Base-by-base conservation (phyloP, 2,113 vertebrate genomes). In the Hiodon tergisus region DNA sequence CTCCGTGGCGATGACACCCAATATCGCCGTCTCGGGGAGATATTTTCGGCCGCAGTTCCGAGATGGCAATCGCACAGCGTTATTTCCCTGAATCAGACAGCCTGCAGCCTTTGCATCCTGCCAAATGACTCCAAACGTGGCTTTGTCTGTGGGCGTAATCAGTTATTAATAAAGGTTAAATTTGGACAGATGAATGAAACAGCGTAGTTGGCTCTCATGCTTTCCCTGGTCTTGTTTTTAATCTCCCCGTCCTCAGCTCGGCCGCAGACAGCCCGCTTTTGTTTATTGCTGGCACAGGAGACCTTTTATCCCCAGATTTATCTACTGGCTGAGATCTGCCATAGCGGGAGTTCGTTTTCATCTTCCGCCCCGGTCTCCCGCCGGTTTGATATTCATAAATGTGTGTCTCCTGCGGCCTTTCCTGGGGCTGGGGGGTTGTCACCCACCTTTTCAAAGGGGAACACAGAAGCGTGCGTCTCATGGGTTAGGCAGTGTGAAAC, bases 151-250 rank as follows among this genome's bases (percentile, higher is more conserved):
- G 47, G 54, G 54, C 50, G 53, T 8, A 67, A 67, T 75, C 73
- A 58, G 46, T 58, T 51, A 51, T 68, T 75, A 75, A 75, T 68
- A 75, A 75, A 75, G 73, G 73, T 75, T 75, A 75, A 51, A 75
- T 7, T 63, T 8, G 58, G 73, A 74, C 53, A 50, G 53, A 9
- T 71, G 52, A 67, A 67, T 48, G 51, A 51, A 66, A 66, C 9
- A 53, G 55, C 62, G 48, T 4, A 74, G 73, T 54, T 16, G 31
- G 72, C 52, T 47, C 14, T 74, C 14, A 13, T 31, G 47, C 52
- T 58, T 67, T 57, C 53, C 16, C 63, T 4, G n/a, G 47, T 65
- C 50, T 71, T 71, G 65, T 62, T 73, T 73, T 75, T 68, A 67
- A 67, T 59, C 73, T 67, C 17, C 46, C 53, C 47, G 46, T 75